Conservation (phyloP, 2,113 vertebrate species). For the Chitala chitala region DNA sequence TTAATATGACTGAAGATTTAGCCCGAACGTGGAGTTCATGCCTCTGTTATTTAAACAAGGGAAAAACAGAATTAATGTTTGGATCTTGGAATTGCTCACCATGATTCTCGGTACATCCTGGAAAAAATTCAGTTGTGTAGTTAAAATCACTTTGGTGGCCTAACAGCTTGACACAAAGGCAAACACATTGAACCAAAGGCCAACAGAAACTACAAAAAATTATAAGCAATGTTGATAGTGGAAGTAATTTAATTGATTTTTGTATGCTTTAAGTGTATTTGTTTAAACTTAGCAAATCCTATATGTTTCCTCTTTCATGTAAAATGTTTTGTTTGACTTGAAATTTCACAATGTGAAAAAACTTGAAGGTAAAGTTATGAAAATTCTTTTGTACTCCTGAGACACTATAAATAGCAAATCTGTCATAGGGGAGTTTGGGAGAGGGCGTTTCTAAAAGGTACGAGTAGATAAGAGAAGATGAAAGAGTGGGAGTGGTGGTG, state of each 20-base stretch:
- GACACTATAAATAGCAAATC: not conserved
- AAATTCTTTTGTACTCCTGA: too few species aligned
- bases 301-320: not conserved
- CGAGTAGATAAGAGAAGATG: not conserved
- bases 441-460: conserved; percentile 23
- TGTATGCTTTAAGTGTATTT: too few species aligned
- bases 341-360: not conserved
- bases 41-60: conserved; percentile 20
- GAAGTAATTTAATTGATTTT: not conserved
- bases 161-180: not conserved
- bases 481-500: conserved; percentile 29
- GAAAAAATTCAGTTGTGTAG: conserved; percentile 10
- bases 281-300: too few species aligned
- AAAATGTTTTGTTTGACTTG: not conserved
- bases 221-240: not conserved
- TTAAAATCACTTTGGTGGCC: not conserved
- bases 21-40: not conserved
- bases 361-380: not conserved
- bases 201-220: too few species aligned
- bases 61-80: conserved; percentile 11
- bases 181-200: not conserved
- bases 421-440: conserved; percentile 32
- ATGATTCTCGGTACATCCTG: not conserved
- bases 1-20: conserved; percentile 15
- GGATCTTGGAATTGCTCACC: conserved; percentile 20